phyloP scores from a whole-genome alignment of 2,113 vertebrate genomes.

The Tragelaphus imberbis region DNA sequence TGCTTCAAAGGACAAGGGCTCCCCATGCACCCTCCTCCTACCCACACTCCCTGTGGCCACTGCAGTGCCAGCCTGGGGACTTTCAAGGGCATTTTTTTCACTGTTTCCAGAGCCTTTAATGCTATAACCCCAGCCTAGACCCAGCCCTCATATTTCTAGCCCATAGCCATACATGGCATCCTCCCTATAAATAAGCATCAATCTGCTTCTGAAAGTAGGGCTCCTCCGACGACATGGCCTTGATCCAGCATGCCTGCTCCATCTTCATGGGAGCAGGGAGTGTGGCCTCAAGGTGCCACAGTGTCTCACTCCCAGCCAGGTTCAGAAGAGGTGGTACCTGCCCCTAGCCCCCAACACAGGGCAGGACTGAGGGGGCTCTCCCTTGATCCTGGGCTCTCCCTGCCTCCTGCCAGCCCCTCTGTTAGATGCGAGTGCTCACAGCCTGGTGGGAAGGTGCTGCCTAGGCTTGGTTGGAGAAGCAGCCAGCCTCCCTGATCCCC shows the following conservation, averaged over 20 bases:
- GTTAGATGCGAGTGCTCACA: not conserved
- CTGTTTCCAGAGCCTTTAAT: not conserved
- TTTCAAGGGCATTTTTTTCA: not conserved
- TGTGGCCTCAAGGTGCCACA: not conserved
- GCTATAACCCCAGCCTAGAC: not conserved
- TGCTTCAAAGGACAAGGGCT: not conserved
- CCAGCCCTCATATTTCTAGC: not conserved
- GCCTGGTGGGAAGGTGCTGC: not conserved
- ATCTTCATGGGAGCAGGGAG: not conserved
- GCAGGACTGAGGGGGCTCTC: not conserved
- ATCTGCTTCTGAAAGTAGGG: not conserved
- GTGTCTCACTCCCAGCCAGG: not conserved
- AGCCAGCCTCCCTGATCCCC: not conserved
- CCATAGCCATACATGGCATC: not conserved
- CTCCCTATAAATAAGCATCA: not conserved
- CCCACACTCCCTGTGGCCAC: not conserved
- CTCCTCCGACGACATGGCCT: not conserved
- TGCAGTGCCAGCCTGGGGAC: not conserved
- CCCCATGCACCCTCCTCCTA: too few species aligned
- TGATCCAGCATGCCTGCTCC: not conserved
- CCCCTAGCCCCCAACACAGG: accelerated
- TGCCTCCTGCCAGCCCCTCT: not conserved
- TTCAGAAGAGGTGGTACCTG: not conserved
- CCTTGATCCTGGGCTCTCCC: not conserved
- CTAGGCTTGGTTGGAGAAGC: not conserved